phyloP scores from a whole-genome alignment of 2,113 vertebrate species.

The Antigone vipio region DNA sequence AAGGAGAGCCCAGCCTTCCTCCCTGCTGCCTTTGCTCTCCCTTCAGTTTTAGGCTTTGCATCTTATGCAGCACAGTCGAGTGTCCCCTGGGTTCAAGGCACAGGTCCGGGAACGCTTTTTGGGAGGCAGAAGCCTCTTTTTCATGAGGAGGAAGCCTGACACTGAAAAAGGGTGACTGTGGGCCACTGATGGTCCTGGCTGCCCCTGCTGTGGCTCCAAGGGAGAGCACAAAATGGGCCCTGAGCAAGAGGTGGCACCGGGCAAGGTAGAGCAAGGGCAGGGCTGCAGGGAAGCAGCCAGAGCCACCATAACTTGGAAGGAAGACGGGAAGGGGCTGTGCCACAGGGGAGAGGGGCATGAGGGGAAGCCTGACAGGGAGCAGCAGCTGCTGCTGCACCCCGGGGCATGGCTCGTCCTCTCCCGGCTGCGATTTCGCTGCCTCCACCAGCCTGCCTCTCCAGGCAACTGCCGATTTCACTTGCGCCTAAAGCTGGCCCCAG shows the following conservation, averaged over 20 bases:
- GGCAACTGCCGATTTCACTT: not conserved
- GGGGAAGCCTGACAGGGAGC: not conserved
- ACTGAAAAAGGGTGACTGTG: rapidly evolving
- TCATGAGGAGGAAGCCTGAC: not conserved
- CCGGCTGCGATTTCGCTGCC: not conserved
- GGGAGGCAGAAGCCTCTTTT: not conserved
- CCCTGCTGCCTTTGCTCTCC: not conserved
- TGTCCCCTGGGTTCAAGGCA: not conserved
- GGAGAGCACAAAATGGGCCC: rapidly evolving
- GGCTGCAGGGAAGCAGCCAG: not conserved
- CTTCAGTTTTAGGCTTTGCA: not conserved
- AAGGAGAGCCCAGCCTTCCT: not conserved
- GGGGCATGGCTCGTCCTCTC: not conserved
- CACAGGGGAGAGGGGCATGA: not conserved
- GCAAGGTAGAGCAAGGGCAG: not conserved
- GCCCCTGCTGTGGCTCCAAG: not conserved
- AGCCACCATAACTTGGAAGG: not conserved
- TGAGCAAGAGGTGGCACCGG: rapidly evolving
- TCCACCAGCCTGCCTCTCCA: not conserved
- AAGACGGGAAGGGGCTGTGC: not conserved
- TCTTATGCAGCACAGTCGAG: not conserved
- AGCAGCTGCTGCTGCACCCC: slow-evolving; percentile 25
- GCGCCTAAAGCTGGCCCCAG: not conserved
- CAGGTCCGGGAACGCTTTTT: not conserved
- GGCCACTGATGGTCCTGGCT: not conserved